A percentile compares a stretch with the other conserved stretches of the same genome.
Evolutionary conservation across 2,797 vertebrate species (phyloP).

Genomic region (Phoeniculus purpureus): DNA sequence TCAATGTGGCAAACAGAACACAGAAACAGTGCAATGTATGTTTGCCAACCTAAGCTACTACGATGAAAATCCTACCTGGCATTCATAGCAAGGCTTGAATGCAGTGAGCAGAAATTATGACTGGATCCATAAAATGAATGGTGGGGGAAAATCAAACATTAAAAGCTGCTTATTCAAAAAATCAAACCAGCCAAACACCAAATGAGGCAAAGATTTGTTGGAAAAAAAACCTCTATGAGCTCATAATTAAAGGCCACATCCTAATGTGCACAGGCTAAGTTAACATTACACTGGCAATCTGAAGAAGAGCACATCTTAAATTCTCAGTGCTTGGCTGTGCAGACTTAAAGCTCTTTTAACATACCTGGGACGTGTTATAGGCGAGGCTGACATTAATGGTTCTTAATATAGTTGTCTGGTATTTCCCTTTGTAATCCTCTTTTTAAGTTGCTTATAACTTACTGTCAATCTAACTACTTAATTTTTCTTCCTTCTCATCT

Average conservation of each 20-base stretch:
- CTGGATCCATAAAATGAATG: not conserved
- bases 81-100: not conserved
- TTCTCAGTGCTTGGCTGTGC: not conserved
- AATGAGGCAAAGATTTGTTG: not conserved
- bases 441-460: not conserved
- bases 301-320: not conserved
- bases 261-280: not conserved
- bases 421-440: not conserved
- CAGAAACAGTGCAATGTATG: not conserved
- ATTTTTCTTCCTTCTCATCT: not conserved
- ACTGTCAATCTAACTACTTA: not conserved
- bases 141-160: not conserved
- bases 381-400: not conserved
- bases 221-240: not conserved
- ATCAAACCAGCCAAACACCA: not conserved
- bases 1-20: not conserved
- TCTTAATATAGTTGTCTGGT: not conserved
- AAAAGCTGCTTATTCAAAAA: slow-evolving; percentile 4
- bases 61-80: not conserved
- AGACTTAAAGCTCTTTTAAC: not conserved
- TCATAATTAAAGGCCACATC: not conserved
- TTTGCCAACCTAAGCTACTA: not conserved
- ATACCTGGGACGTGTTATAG: not conserved
- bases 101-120: slow-evolving; percentile 7
- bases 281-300: not conserved